These are phyloP conservation scores for Crenichthys baileyi DNA, from an alignment of 2,797 vertebrate species.

Conservation along the genomic window DNA sequence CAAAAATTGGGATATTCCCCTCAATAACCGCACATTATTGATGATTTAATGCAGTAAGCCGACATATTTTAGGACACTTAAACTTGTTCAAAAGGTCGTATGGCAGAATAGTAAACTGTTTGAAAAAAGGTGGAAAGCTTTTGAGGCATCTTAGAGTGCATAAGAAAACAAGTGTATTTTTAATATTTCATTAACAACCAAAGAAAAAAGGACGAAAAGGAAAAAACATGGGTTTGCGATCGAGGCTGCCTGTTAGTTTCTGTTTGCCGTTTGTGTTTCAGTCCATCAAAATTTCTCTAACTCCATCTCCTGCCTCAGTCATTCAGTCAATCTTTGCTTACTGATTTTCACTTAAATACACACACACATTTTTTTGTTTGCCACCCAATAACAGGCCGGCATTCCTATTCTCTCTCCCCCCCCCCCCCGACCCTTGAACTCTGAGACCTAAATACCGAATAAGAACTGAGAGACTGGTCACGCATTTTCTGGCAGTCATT, in stretches of 20 bases:
- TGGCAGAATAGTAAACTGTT: not conserved
- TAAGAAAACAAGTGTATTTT: not conserved
- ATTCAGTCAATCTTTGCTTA: conserved; percentile 41
- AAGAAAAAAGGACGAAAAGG: not conserved
- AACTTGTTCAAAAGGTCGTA: no score
- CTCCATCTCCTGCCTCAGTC: conserved; percentile 33
- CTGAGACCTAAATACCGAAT: conserved; percentile 67
- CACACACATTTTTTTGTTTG: conserved; percentile 54
- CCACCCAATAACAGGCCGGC: conserved; percentile 72
- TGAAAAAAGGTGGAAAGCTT: not conserved
- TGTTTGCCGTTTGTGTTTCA: conserved; percentile 25
- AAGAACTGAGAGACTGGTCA: conserved; percentile 52
- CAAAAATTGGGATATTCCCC: not conserved
- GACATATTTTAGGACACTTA: no score
- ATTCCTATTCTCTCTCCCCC: conserved; percentile 61
- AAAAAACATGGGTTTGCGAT: not conserved
- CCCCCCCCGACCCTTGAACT: conserved; percentile 64
- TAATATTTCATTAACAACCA: not conserved
- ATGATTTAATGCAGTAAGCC: not conserved
- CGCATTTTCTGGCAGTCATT: conserved; percentile 45
- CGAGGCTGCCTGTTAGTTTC: not conserved
- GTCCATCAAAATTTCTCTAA: conserved; percentile 2
- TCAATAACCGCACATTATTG: not conserved
- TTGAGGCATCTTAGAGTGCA: not conserved
- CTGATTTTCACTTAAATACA: conserved; percentile 35